phyloP scores from a whole-genome alignment of 1,140 invertebrate species.

The Bombus picipes region DNA sequence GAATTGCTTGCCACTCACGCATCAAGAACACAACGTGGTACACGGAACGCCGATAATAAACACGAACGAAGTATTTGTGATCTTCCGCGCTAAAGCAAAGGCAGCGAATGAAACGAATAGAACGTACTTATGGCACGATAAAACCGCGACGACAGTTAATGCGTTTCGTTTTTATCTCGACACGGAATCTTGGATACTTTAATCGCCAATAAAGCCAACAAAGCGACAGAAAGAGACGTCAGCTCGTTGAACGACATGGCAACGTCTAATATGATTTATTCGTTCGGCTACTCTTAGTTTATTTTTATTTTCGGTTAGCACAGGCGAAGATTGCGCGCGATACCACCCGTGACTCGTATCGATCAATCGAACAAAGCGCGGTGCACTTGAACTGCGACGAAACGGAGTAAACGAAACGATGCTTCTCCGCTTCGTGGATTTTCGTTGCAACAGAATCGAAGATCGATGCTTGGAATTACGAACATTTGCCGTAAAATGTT shows the following conservation, averaged over 20 bases:
- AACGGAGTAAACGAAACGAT: too few species aligned
- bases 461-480: too few species aligned
- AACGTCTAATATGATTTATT: slow-evolving; percentile 33
- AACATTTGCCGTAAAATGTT: too few species aligned
- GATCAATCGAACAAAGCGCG: background rate
- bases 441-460: background rate
- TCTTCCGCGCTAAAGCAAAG: too few species aligned
- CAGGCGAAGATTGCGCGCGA: background rate
- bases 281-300: background rate
- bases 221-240: background rate
- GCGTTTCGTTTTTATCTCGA: slow-evolving; percentile 20
- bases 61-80: background rate
- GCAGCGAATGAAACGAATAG: background rate
- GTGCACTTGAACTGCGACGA: too few species aligned
- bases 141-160: slow-evolving; percentile 35
- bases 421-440: background rate
- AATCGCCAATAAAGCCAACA: slow-evolving; percentile 1
- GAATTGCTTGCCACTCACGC: background rate
- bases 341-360: background rate
- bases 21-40: background rate
- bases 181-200: slow-evolving; percentile 17
- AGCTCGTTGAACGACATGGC: background rate
- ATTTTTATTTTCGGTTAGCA: slow-evolving; percentile 8
- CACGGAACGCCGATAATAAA: background rate
- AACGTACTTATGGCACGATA: background rate